Base-by-base conservation (phyloP, 2,888 invertebrate species). In the Euzophera pinguis region DNA sequence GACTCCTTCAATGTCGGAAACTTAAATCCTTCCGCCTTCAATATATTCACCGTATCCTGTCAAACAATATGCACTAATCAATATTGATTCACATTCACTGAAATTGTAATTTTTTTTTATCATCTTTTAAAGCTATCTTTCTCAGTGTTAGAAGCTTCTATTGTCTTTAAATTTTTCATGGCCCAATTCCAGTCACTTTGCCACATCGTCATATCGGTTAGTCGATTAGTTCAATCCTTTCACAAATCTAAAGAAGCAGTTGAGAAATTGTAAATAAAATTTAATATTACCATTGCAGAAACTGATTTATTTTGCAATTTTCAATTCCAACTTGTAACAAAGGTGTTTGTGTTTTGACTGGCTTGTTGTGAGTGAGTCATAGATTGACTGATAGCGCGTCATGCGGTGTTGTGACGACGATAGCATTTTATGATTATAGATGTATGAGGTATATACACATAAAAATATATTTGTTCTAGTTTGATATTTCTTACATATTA, bases 1-100 rank as follows among this genome's bases (percentile, higher is more conserved):
- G 98, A 96, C 86, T 99, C 99, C 74, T 96, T 96, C 51, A 98
- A 83, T 35, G 93, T 91, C 0, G 98, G 98, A 78, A 99, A 98
- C 64, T 95, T 94, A 81, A 94, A 95, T 34, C 98, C 98, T 91
- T 99, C 98, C 42, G 97, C 93, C 88, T 98, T 99, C 92, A 99
- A 93, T 64, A 97, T 94, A 72, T 96, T 96, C 86, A 98, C 95
- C 1, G 97, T 96, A 79, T 99, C 99, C 95, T 97, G 81, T 57
- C 65, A 73, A 71, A 50, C 73, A 75, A 62, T 55, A 13, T 8
- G 3, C 34, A 42, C 34, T 14, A 3, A 34, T 47, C 17, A 50
- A 29, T 51, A 17, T 22, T 43, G 9, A 10, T 29, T 52, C 6
- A 38, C 13, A 51, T 43, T 43, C 17, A 35, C 12, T 42, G 1